phyloP scores from a whole-genome alignment of 2,797 vertebrate species.

The Lepus oiostolus region DNA sequence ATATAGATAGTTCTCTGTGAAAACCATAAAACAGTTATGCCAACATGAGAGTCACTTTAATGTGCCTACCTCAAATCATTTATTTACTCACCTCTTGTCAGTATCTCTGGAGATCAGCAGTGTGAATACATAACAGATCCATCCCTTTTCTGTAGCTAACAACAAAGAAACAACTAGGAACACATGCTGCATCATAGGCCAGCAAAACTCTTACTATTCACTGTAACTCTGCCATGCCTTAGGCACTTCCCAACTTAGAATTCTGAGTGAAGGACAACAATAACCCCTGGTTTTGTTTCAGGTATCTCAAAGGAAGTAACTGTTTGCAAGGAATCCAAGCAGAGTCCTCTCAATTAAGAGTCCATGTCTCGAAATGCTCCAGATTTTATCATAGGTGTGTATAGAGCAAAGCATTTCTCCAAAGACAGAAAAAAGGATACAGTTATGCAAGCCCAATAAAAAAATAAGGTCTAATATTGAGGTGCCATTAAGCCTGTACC shows the following conservation, averaged over 20 bases:
- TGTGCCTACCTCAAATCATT: constrained; percentile 11
- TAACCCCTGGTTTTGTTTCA: constrained; percentile 25
- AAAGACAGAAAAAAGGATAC: not conserved
- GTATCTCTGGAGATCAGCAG: constrained; percentile 51
- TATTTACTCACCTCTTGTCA: constrained; percentile 44
- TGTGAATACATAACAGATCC: constrained; percentile 13
- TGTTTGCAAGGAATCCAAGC: constrained; percentile 5
- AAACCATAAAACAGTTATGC: constrained; percentile 38
- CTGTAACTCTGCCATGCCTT: not conserved
- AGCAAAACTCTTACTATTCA: constrained; percentile 32
- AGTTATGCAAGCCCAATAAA: not conserved
- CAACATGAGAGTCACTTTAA: constrained; percentile 42
- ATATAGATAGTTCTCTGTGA: constrained; percentile 31
- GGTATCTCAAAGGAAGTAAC: constrained; percentile 33
- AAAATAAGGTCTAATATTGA: not conserved
- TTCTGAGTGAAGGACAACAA: constrained; percentile 66
- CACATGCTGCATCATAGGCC: constrained; percentile 47
- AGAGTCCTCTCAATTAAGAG: constrained; percentile 29
- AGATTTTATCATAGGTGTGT: no score
- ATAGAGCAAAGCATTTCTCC: not conserved
- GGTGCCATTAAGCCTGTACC: not conserved
- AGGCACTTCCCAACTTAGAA: constrained; percentile 57
- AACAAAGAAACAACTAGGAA: constrained; percentile 71
- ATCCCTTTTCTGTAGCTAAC: constrained; percentile 65
- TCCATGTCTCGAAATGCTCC: not conserved